Conservation (phyloP, 30 jellyfish, hydroid and myxozoan genomes). For the Aurelia sp. region DNA sequence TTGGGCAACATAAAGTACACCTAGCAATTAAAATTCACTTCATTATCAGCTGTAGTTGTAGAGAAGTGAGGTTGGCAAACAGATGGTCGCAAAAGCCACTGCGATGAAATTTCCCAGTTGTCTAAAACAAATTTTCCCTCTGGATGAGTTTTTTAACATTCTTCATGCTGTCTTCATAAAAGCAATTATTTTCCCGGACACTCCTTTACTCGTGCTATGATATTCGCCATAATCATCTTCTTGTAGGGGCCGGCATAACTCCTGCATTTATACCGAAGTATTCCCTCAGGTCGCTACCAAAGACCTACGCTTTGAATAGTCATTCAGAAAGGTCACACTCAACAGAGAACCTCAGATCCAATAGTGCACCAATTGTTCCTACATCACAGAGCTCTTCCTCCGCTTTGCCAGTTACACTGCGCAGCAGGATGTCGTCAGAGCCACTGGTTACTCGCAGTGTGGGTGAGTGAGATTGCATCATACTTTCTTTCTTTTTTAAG, state of each 20-base stretch:
- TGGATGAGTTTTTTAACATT: too few species aligned
- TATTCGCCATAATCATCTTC: not conserved
- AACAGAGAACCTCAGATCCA: conserved; percentile 19
- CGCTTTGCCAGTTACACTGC: not conserved
- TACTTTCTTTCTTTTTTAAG: not conserved
- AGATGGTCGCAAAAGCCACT: too few species aligned
- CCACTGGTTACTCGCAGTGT: conserved; percentile 17
- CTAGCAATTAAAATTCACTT: too few species aligned
- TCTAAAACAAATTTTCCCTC: too few species aligned
- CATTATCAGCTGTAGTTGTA: too few species aligned
- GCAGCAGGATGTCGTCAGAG: conserved; percentile 22
- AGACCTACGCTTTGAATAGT: not conserved
- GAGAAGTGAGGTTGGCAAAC: too few species aligned
- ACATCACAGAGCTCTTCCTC: not conserved
- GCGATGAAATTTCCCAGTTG: too few species aligned
- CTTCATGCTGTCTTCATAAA: too few species aligned
- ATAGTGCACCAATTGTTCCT: conserved; percentile 11
- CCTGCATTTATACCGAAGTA: conserved; percentile 36
- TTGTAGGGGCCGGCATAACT: conserved; percentile 15
- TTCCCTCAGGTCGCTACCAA: conserved; percentile 28
- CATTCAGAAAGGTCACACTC: conserved; percentile 21
- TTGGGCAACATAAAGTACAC: too few species aligned
- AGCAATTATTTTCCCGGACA: too few species aligned
- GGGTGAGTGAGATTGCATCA: not conserved
- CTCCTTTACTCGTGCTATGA: too few species aligned